Base-by-base conservation (phyloP, 2,888 invertebrate species). In the Oscheius myriophilus region DNA sequence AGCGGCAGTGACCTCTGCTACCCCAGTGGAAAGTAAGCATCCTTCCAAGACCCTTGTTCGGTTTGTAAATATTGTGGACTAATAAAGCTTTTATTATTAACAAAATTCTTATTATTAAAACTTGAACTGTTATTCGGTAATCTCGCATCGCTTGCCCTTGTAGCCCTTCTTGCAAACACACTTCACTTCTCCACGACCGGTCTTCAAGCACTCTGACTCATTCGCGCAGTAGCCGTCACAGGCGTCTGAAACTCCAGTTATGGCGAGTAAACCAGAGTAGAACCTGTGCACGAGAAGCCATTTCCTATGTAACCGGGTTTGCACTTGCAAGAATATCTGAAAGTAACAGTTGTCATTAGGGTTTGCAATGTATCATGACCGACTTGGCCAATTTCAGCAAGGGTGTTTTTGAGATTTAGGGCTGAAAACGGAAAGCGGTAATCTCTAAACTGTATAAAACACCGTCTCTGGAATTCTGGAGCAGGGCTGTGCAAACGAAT, bases 291-390 rank as follows among this genome's bases (percentile, higher is more conserved):
- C 12, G 74, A 69, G 55, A 70, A 74, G 4, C 80, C 80, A 52
- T 78, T 80, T 11, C 80, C 80, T 46, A 80, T 70, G 53, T 73
- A 80, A 25, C 80, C 80, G 2, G 80, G 80, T 54, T 73, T 73
- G 53, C 80, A 80, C 52, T 78, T 78, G 54, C 80, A 80, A 2
- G 76, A 73, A 52, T 75, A 80, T 51, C 68, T 73, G 54, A 41
- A 67, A 16, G n/a, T 23, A 2, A 49, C 3, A 11, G 49, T 18
- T 18, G 6, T 49, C 3, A 11, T 49, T 6, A 18, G n/a, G 3
- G n/a, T 18, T 49, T 33, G n/a, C n/a, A n/a, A n/a, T n/a, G n/a
- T n/a, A n/a, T n/a, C n/a, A n/a, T n/a, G n/a, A n/a, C n/a, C n/a
- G n/a, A n/a, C n/a, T n/a, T n/a, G n/a, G n/a, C n/a, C n/a, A n/a